Percentiles rank a stretch among this genome's conserved stretches.
These are phyloP conservation scores for Odocoileus hemionus DNA, from an alignment of 2,113 vertebrate species.

Conservation along the genomic window DNA sequence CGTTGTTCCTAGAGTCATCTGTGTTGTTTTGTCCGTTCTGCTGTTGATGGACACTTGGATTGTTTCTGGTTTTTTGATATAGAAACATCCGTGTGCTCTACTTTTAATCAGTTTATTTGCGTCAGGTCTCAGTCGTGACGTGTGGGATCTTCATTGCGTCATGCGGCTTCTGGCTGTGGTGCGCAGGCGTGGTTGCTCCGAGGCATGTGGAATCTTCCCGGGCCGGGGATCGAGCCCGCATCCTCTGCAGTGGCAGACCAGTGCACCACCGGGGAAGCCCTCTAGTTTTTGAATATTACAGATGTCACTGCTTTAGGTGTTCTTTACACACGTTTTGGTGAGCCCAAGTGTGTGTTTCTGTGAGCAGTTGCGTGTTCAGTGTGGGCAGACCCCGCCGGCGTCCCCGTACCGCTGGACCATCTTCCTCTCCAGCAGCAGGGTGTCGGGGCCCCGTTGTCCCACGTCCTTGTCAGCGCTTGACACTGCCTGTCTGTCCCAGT, in stretches of 20 bases:
- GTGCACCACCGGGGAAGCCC: background rate
- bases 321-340: background rate
- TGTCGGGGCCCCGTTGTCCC: background rate
- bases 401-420: background rate
- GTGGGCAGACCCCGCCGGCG: background rate
- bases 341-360: background rate
- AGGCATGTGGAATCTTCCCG: background rate
- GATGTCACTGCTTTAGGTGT: background rate
- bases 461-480: background rate
- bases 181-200: background rate
- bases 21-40: background rate
- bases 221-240: accelerated
- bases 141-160: accelerated
- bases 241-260: background rate
- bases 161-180: background rate
- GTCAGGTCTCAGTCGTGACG: background rate
- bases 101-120: background rate
- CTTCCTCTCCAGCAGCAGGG: background rate
- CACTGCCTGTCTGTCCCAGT: background rate
- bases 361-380: background rate
- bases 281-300: background rate
- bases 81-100: background rate
- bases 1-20: background rate
- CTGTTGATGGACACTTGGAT: background rate
- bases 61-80: background rate